Conservation (phyloP, 2,797 vertebrate genomes). For the Mormyrops attenuatus region DNA sequence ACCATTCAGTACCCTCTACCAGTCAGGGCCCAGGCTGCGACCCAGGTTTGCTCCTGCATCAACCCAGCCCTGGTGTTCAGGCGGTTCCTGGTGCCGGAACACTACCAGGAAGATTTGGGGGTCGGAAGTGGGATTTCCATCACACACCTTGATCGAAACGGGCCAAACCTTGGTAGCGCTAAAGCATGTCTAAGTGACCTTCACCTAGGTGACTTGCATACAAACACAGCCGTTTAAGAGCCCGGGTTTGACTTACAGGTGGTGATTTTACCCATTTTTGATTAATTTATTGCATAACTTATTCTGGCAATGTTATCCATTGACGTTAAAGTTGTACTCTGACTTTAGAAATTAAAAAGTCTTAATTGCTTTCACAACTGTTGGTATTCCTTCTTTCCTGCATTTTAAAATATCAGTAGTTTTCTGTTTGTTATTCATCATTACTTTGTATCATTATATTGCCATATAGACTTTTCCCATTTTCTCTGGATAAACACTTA, state of each 20-base stretch:
- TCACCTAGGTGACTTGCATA: neutral
- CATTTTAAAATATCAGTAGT: neutral
- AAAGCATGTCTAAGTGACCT: neutral
- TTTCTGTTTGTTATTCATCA: neutral
- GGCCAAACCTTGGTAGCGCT: neutral
- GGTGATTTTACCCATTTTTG: conserved; percentile 28
- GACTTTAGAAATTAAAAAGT: conserved; percentile 40
- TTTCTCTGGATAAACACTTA: neutral
- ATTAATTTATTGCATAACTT: conserved; percentile 43
- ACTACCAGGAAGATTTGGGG: neutral
- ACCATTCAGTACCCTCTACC: neutral
- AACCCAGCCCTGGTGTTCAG: neutral
- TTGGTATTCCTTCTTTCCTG: conserved; percentile 23
- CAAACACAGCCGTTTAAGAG: neutral
- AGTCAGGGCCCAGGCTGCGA: neutral
- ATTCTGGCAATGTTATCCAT: conserved; percentile 33
- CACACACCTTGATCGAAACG: neutral
- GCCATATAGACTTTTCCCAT: neutral
- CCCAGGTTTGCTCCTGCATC: neutral
- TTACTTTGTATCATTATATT: neutral
- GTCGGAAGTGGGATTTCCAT: neutral
- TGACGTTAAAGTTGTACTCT: conserved; percentile 31
- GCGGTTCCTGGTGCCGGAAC: neutral
- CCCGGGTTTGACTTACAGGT: conserved; percentile 15
- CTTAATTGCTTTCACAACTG: conserved; percentile 46